phyloP scores from a whole-genome alignment of 2,888 invertebrate genomes.

The Euzophera pinguis region DNA sequence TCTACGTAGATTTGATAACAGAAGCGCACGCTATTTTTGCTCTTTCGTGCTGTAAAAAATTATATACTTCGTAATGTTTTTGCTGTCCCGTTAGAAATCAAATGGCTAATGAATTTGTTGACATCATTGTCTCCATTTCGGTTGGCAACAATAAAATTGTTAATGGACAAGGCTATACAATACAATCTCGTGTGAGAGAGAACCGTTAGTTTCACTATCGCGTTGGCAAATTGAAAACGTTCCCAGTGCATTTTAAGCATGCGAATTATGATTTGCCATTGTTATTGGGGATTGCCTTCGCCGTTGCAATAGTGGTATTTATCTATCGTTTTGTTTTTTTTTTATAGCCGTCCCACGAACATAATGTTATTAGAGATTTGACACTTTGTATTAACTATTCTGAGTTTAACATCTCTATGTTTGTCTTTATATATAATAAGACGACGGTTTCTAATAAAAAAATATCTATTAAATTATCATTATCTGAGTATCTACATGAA shows the following conservation, averaged over 20 bases:
- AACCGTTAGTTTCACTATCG: neutral
- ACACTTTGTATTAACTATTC: neutral
- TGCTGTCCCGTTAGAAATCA: too few relatives aligned
- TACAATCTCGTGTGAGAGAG: constrained; percentile 18
- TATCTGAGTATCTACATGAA: too few relatives aligned
- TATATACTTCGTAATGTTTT: too few relatives aligned
- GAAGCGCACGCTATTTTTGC: too few relatives aligned
- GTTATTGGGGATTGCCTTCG: constrained; percentile 11
- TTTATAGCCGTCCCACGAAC: neutral
- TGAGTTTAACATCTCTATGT: too few relatives aligned
- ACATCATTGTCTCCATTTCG: neutral
- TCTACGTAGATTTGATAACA: too few relatives aligned
- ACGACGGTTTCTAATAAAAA: too few relatives aligned
- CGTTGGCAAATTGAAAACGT: constrained; percentile 23
- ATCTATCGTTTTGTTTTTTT: constrained; percentile 2
- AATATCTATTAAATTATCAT: too few relatives aligned
- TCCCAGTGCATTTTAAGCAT: constrained; percentile 28
- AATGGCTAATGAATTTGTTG: neutral
- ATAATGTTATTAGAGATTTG: neutral
- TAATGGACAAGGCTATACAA: constrained; percentile 7
- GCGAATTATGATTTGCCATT: constrained; percentile 19
- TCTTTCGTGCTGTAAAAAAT: too few relatives aligned
- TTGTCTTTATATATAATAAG: too few relatives aligned
- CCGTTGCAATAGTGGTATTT: constrained; percentile 4
- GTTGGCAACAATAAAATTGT: neutral